phyloP scores from a whole-genome alignment of 2,113 vertebrate genomes.

The Corapipo altera region DNA sequence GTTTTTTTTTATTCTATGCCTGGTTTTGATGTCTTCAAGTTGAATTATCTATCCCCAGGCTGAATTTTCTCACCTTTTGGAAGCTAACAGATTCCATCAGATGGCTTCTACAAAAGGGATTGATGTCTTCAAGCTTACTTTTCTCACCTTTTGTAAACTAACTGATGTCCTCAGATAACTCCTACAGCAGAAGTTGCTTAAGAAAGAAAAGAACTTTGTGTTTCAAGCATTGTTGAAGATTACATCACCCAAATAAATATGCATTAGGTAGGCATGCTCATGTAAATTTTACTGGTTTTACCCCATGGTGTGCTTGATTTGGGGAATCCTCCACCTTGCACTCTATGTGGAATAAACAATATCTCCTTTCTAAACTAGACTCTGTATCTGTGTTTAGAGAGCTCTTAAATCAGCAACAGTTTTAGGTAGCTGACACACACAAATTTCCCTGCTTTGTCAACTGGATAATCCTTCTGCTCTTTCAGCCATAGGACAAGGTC shows the following conservation, averaged over 20 bases:
- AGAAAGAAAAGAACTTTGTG: neutral
- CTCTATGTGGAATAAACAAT: neutral
- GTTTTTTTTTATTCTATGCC: neutral
- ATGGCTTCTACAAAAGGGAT: neutral
- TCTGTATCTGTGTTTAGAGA: neutral
- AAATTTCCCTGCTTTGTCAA: neutral
- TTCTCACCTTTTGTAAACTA: neutral
- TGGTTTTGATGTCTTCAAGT: neutral
- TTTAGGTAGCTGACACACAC: neutral
- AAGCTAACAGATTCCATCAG: neutral
- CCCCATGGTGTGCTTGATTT: neutral
- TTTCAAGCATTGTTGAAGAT: neutral
- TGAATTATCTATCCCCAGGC: neutral
- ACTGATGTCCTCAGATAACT: neutral
- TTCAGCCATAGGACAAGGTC: neutral
- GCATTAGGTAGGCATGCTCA: neutral
- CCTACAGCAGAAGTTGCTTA: neutral
- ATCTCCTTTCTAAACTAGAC: neutral
- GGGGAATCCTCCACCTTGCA: neutral
- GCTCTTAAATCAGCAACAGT: neutral
- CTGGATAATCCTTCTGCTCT: neutral
- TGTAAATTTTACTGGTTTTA: neutral
- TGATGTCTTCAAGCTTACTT: neutral
- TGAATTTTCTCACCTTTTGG: neutral
- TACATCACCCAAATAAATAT: neutral